Conservation (phyloP, 2,113 vertebrate genomes). For the Gobiocypris rarus region DNA sequence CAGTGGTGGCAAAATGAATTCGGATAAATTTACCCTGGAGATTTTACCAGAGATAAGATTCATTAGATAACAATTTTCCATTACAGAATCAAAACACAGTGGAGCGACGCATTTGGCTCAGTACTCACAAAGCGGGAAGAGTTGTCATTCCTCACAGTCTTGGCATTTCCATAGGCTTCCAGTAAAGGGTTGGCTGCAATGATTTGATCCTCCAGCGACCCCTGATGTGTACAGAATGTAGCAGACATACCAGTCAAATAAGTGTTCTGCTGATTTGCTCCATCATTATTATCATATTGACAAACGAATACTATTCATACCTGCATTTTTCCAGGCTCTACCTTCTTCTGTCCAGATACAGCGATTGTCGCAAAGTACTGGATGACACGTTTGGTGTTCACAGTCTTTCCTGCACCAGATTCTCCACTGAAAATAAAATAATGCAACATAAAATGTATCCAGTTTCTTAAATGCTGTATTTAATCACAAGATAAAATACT, state of each 20-base stretch:
- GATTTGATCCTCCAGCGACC: slow-evolving; percentile 86
- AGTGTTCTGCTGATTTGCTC: not conserved
- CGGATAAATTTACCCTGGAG: slow-evolving; percentile 90
- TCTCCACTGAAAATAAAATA: slow-evolving; percentile 80
- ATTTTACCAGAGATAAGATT: not conserved
- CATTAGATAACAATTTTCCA: not conserved
- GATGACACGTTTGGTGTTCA: slow-evolving; percentile 95
- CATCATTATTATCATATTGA: not conserved
- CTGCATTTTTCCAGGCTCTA: slow-evolving; percentile 80
- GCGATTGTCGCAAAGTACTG: slow-evolving; percentile 98
- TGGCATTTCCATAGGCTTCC: slow-evolving; percentile 81
- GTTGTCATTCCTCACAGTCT: slow-evolving; percentile 82
- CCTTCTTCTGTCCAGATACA: slow-evolving; percentile 75
- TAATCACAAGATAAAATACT: not conserved
- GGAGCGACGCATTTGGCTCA: not conserved
- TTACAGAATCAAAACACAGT: slow-evolving; percentile 13
- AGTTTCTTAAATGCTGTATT: not conserved
- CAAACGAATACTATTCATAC: slow-evolving; percentile 60
- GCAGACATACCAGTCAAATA: not conserved
- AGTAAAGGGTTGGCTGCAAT: slow-evolving; percentile 80
- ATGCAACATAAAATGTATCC: not conserved
- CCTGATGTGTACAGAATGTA: slow-evolving; percentile 69
- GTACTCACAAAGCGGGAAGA: slow-evolving; percentile 80
- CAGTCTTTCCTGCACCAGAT: slow-evolving; percentile 96
- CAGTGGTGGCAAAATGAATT: slow-evolving; percentile 89